Conservation (phyloP, 2,797 vertebrate genomes). For the Miichthys miiuy region DNA sequence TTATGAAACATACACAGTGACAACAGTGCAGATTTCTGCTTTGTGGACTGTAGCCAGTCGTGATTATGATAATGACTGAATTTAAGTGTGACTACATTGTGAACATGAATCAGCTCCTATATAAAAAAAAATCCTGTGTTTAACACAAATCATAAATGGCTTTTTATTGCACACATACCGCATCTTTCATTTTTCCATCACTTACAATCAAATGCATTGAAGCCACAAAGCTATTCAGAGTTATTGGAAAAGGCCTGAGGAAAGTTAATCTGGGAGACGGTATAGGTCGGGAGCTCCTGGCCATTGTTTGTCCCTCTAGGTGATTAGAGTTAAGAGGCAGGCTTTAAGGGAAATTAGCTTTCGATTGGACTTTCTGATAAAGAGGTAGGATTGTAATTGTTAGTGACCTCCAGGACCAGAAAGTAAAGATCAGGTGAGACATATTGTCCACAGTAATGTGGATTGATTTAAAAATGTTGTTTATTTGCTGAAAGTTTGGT, state of each 20-base stretch:
- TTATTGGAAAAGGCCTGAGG: conserved; percentile 63
- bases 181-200: conserved; percentile 17
- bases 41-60: neutral
- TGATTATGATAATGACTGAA: neutral
- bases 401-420: conserved; percentile 65
- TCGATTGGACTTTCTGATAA: conserved; percentile 75
- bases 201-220: conserved; percentile 37
- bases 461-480: conserved; percentile 51
- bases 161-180: neutral
- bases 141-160: neutral
- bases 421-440: conserved; percentile 64
- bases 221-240: conserved; percentile 51
- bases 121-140: neutral
- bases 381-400: conserved; percentile 73
- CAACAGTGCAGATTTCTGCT: neutral
- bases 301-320: conserved; percentile 62
- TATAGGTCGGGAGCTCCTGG: conserved; percentile 42
- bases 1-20: neutral
- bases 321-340: conserved; percentile 76
- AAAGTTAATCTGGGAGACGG: conserved; percentile 62
- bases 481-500: conserved; percentile 50
- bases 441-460: conserved; percentile 54
- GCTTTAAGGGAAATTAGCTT: conserved; percentile 81
- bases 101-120: neutral
- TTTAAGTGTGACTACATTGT: neutral